Evolutionary conservation across 2,797 vertebrate genomes (phyloP), one percentile per base, ranked within the genome.

Genomic region (Pseudochromis fuscus): DNA sequence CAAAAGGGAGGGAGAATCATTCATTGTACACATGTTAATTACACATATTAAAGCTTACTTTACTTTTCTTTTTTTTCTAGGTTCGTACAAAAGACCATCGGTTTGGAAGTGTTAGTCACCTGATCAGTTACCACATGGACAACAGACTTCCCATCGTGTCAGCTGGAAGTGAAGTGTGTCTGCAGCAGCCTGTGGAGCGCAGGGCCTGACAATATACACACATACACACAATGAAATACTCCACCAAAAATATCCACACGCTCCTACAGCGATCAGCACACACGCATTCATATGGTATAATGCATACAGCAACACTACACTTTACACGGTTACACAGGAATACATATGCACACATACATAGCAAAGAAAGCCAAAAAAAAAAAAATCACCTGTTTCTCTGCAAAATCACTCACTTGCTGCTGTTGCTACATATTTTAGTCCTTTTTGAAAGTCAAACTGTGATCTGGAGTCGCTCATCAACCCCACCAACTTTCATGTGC

Each of bases 121-220:
- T 99, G 85, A 98, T 99, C 93, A 97, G 97, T 83, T 97, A 99
- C 90, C 97, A 99, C 92, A 96, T 98, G 97, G 98, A 99, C 96
- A 99, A 99, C 95, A 95, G 96, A 76, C 93, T 99, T 72, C 98
- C 98, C 64, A 99, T 99, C 73, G 97, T 99, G 83, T 99, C 97
- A 0, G 98, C 97, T 0, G 97, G 97, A 80, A 99, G 97, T 0
- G 97, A 98, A 93, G 95, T 98, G 79, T 98, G 96, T 87, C 95
- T 99, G 72, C 96, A 98, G 84, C 97, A 99, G 82, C 97, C 98
- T 0, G 97, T 99, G 68, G 97, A 98, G 83, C 95, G 96, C 89
- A 95, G 95, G 84, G 87, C 86, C 73, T 99, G 94, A 97, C 18
- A 11, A 15, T 18, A 59, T 50, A 51, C 80, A 45, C 52, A 57